A percentile compares a stretch with the other conserved stretches of the same genome.
phyloP scores from a whole-genome alignment of 1,140 invertebrate genomes.

The Drosophila dunni region DNA sequence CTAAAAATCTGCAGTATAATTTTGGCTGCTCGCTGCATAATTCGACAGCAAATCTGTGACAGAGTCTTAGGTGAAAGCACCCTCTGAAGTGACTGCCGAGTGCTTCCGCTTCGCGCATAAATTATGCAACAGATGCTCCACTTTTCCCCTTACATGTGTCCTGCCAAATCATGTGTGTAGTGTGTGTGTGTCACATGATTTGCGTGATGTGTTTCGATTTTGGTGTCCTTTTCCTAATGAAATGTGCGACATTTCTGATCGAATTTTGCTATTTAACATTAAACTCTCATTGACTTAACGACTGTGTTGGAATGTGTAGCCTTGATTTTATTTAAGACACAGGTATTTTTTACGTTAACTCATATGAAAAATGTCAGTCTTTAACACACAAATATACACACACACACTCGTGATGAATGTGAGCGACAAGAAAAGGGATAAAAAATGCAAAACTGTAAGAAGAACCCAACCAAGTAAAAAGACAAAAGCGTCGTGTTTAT shows the following conservation, averaged over 20 bases:
- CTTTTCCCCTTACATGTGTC: constrained; percentile 19
- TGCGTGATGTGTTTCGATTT: neutral
- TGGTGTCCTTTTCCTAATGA: neutral
- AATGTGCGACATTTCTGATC: no score
- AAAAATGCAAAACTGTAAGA: constrained; percentile 1
- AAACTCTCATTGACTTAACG: no score
- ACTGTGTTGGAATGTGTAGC: neutral
- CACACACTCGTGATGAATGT: constrained; percentile 13
- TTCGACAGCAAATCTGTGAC: constrained; percentile 30
- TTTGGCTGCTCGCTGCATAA: constrained; percentile 46
- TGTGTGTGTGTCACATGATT: neutral
- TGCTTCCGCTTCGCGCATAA: constrained; percentile 38
- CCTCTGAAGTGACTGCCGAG: constrained; percentile 24
- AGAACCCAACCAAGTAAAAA: neutral
- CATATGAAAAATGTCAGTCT: constrained; percentile 2
- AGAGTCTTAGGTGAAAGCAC: constrained; percentile 2
- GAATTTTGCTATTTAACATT: no score
- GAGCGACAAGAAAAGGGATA: constrained; percentile 18
- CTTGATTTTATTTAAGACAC: no score
- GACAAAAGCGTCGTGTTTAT: neutral
- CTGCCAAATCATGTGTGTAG: neutral
- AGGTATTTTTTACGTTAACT: no score
- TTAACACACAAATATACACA: constrained; percentile 49
- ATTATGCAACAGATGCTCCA: constrained; percentile 54
- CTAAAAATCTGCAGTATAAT: constrained; percentile 42